phyloP scores from a whole-genome alignment of 92 coral and sea anemone genomes.

The Isaurus tuberculatus region DNA sequence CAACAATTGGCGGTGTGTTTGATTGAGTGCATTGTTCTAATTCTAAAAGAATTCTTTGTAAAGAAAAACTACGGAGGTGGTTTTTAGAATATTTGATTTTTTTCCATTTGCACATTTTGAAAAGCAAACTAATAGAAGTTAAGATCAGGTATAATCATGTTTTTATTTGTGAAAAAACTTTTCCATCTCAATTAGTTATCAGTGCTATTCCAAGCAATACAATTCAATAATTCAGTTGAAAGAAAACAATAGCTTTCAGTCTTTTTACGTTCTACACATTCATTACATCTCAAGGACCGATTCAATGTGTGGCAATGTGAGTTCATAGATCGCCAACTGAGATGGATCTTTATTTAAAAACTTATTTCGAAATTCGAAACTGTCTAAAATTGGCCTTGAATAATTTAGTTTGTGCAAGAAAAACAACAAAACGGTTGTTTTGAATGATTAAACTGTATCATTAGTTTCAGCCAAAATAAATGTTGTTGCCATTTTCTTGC shows the following conservation, averaged over 20 bases:
- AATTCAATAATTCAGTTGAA: constrained; percentile 6
- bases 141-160: background rate
- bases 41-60: constrained; percentile 42
- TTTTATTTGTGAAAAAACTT: background rate
- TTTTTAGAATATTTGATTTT: constrained; percentile 18
- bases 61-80: constrained; percentile 1
- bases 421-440: background rate
- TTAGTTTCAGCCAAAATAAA: background rate
- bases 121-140: constrained; percentile 18
- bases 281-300: background rate
- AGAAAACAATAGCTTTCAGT: background rate
- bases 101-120: constrained; percentile 31
- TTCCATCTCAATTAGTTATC: background rate
- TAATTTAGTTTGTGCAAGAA: constrained; percentile 1
- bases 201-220: background rate
- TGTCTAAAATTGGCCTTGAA: background rate
- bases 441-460: background rate
- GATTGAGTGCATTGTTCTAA: constrained; percentile 33
- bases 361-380: background rate
- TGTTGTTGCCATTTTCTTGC: background rate
- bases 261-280: background rate
- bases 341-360: background rate
- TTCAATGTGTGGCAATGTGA: background rate
- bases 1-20: constrained; percentile 47
- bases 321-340: background rate